Evolutionary conservation across 2,797 vertebrate species (phyloP), one percentile per base, ranked within the genome.

Genomic region (Tachyglossus aculeatus): DNA sequence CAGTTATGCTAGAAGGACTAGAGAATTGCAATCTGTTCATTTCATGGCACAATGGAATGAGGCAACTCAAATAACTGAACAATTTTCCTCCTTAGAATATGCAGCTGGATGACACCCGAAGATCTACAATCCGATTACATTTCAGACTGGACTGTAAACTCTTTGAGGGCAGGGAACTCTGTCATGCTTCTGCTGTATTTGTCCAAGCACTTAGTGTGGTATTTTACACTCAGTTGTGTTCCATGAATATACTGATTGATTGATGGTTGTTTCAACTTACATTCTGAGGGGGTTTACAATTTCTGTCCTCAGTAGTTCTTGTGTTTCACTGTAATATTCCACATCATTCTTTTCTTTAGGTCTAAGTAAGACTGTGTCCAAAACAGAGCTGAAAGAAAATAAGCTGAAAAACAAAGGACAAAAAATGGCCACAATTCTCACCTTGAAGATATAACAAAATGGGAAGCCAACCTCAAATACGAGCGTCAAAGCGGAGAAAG

Each of bases 271-370:
- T 19, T 61, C 32, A 45, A 93, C 96, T 95, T 92, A 98, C 98
- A 99, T 99, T 90, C 98, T 95, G 81, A 99, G 91, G 48, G 98
- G 98, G 89, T 98, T 99, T 67, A 99, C 98, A 59, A 99, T 98
- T 87, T 99, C 98, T 40, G 97, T 99, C 81, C 97, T 93, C 37
- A 99, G 85, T 21, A 99, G 93, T 77, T 97, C 97, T 84, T 99
- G 98, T 4, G 97, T 99, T 89, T 98, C 98, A 77, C 95, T 95
- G n/a, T 99, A 99, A 88, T 96, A 98, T 82, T 99, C 97, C 32
- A 99, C 96, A 5, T 99, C 98, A 3, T 95, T 98, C 86, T 98
- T 97, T 84, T 96, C 97, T 84, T 96, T 96, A 32, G 98, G 98
- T 88, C 97, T 95, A 75, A 99, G 92, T 75, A 99, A 90, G 70